A percentile compares a stretch with the other conserved stretches of the same genome.
These are phyloP conservation scores for Schizopygopsis pylzovi DNA, from an alignment of 2,797 vertebrate species.

Conservation along the genomic window DNA sequence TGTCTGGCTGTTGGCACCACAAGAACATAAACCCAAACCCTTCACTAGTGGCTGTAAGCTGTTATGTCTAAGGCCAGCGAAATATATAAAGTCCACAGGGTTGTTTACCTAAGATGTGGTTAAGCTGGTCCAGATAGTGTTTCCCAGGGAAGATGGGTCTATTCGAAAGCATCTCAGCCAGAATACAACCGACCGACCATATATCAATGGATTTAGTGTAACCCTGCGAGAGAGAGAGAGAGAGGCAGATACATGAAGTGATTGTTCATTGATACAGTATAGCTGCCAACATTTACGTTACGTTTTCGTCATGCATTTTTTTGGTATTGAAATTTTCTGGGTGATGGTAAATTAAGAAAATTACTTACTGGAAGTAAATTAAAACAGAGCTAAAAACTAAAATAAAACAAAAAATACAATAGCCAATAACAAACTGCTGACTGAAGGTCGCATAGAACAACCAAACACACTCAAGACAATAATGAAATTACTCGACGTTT, in stretches of 20 bases:
- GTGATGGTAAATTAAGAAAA: too few species aligned
- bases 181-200: constrained; percentile 94
- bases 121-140: constrained; percentile 93
- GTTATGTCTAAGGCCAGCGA: not conserved
- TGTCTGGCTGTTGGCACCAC: not conserved
- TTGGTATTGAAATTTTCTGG: not conserved
- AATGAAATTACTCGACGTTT: not conserved
- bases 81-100: not conserved
- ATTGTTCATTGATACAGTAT: not conserved
- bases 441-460: not conserved
- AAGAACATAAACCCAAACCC: not conserved
- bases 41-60: not conserved
- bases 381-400: not conserved
- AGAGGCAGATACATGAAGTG: not conserved
- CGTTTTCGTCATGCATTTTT: not conserved
- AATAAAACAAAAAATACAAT: not conserved
- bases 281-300: not conserved
- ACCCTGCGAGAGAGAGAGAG: constrained; percentile 73
- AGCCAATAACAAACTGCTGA: not conserved
- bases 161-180: constrained; percentile 92
- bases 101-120: constrained; percentile 86
- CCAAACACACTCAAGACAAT: not conserved
- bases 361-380: too few species aligned
- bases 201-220: constrained; percentile 94
- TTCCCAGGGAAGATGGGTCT: constrained; percentile 92